Base-by-base conservation (phyloP, 2,888 invertebrate species). In the Abrostola triplasia region DNA sequence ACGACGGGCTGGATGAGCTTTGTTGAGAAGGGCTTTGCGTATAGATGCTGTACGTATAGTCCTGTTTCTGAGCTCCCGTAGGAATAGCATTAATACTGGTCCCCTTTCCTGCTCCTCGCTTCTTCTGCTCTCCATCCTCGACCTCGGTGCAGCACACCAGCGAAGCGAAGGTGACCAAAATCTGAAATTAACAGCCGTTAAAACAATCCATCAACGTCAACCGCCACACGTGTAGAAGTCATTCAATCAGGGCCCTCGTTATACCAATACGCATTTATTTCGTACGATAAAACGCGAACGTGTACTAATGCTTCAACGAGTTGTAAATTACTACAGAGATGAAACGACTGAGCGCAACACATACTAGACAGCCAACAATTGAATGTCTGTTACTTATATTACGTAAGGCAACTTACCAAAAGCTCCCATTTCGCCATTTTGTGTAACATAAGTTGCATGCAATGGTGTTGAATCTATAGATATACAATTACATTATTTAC, bases 101-200 rank as follows among this genome's bases (percentile, higher is more conserved):
- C 4, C 88, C 83, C 71, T 93, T 93, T 6, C 88, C 91, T 1
- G 87, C 90, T 10, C 92, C 94, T 67, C 94, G 84, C 72, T 95
- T 95, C 84, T 93, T 95, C 74, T 90, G 91, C 52, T 95, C 95
- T 1, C 67, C 81, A 38, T 94, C 94, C 49, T 94, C 94, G 5
- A 88, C 83, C 58, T 94, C 94, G 42, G 87, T 90, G 44, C 88
- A 84, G 64, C 85, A 82, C 36, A 84, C 90, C n/a, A 92, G 67
- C 61, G 90, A 87, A 72, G 86, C 84, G 74, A 92, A 86, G 81
- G 90, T 84, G 63, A 90, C 76, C 64, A 92, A 76, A 64, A 94
- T 86, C 95, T 93, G 88, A 77, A 90, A 91, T 71, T 67, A 84
- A 84, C 63, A 49, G 76, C 57, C 59, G 47, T 63, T 65, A 12